Percentiles rank a stretch among this genome's conserved stretches.
Evolutionary conservation across 2,888 invertebrate genomes (phyloP).

Genomic region (Liodrosophila aerea): DNA sequence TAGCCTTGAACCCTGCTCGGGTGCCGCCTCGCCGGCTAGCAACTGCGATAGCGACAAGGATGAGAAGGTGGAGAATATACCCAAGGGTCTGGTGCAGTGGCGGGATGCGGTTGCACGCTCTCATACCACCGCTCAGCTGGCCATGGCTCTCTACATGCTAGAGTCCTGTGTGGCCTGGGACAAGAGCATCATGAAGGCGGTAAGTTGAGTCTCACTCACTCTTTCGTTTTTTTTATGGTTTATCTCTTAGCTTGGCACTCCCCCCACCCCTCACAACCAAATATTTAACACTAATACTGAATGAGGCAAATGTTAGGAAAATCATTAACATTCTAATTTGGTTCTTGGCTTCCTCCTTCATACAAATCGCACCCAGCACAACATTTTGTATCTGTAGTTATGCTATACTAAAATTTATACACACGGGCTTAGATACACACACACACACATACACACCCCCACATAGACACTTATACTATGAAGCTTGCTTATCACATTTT

Average conservation of each 20-base stretch:
- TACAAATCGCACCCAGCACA: no score
- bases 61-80: slow-evolving; percentile 81
- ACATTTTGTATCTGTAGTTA: neutral
- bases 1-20: slow-evolving; percentile 70
- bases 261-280: neutral
- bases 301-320: no score
- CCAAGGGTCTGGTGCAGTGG: slow-evolving; percentile 91
- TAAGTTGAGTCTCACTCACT: slow-evolving; percentile 84
- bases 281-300: slow-evolving; percentile 1
- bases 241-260: slow-evolving; percentile 54
- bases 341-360: no score
- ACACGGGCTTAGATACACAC: no score
- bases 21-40: slow-evolving; percentile 80
- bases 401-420: neutral
- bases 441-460: neutral
- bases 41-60: slow-evolving; percentile 82
- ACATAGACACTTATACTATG: slow-evolving; percentile 3
- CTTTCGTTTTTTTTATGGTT: slow-evolving; percentile 23
- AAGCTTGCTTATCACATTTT: neutral
- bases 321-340: no score
- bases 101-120: slow-evolving; percentile 93
- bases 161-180: slow-evolving; percentile 98
- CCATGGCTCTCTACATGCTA: slow-evolving; percentile 93
- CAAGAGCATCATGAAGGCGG: slow-evolving; percentile 99
- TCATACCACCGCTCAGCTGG: slow-evolving; percentile 93